A percentile compares a stretch with the other conserved stretches of the same genome.
phyloP scores from a whole-genome alignment of 2,797 vertebrate genomes.

The Sardinella longiceps region DNA sequence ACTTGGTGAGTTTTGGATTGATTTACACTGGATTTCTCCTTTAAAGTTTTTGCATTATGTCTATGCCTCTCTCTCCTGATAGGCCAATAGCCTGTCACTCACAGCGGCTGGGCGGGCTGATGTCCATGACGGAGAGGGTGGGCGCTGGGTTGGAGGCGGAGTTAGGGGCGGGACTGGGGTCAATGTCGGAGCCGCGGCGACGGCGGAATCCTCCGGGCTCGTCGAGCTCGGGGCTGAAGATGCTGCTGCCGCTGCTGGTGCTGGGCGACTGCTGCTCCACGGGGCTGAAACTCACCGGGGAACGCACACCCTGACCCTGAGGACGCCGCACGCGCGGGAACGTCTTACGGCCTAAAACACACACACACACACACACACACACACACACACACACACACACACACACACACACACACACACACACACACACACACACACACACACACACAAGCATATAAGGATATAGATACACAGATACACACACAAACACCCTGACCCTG shows the following conservation, averaged over 20 bases:
- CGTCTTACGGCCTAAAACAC: conserved; percentile 88
- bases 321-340: conserved; percentile 94
- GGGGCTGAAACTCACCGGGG: conserved; percentile 94
- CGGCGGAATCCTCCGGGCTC: conserved; percentile 81
- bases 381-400: too few relatives aligned
- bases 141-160: conserved; percentile 45
- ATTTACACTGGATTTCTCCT: too few relatives aligned
- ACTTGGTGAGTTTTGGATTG: too few relatives aligned
- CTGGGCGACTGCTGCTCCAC: conserved; percentile 90
- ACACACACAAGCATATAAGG: too few relatives aligned
- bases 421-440: too few relatives aligned
- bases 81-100: conserved; percentile 61
- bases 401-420: not conserved
- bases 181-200: conserved; percentile 92
- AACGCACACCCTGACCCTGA: conserved; percentile 91
- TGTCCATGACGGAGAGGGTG: conserved; percentile 94
- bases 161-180: conserved; percentile 75
- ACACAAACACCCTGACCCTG: conserved; percentile 93
- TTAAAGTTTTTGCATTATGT: not conserved
- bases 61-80: not conserved
- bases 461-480: too few relatives aligned
- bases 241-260: conserved; percentile 95
- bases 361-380: too few relatives aligned
- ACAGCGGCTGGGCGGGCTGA: conserved; percentile 98
- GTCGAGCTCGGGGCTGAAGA: conserved; percentile 91